Percentiles rank a stretch among this genome's conserved stretches.
These are phyloP conservation scores for Ichneumoninae sp. DNA, from an alignment of 2,888 invertebrate genomes.

Conservation along the genomic window DNA sequence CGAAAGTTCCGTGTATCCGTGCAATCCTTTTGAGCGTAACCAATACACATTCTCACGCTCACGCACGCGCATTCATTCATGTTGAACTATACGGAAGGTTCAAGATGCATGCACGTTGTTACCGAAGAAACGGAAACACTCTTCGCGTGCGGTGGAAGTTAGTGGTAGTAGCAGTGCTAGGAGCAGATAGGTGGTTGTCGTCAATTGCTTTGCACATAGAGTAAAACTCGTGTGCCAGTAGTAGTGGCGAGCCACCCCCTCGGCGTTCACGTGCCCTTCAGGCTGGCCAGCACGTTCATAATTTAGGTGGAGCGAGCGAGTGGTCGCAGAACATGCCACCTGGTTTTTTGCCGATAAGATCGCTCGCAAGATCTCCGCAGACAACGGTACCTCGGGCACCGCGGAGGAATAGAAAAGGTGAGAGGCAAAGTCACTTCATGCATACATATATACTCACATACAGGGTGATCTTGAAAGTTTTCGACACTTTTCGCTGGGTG, in stretches of 20 bases:
- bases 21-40: slow-evolving; percentile 30
- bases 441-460: slow-evolving; percentile 13
- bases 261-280: slow-evolving; percentile 35
- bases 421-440: slow-evolving; percentile 26
- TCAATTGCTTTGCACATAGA: background rate
- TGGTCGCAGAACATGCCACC: slow-evolving; percentile 28
- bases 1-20: background rate
- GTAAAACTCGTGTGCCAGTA: slow-evolving; percentile 6
- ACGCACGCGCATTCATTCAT: slow-evolving; percentile 26
- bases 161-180: background rate
- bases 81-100: background rate
- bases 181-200: background rate
- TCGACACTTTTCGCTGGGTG: background rate
- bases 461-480: background rate
- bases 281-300: slow-evolving; percentile 48
- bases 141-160: background rate
- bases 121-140: slow-evolving; percentile 10
- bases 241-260: slow-evolving; percentile 1
- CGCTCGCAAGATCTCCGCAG: slow-evolving; percentile 22
- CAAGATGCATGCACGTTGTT: slow-evolving; percentile 6
- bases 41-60: background rate
- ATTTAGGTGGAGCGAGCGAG: slow-evolving; percentile 52
- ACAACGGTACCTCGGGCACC: slow-evolving; percentile 12
- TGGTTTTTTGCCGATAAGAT: slow-evolving; percentile 63
- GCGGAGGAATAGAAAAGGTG: slow-evolving; percentile 11